A percentile compares a stretch with the other conserved stretches of the same genome.
Conservation (phyloP, 2,113 vertebrate species). For the Riparia riparia region DNA sequence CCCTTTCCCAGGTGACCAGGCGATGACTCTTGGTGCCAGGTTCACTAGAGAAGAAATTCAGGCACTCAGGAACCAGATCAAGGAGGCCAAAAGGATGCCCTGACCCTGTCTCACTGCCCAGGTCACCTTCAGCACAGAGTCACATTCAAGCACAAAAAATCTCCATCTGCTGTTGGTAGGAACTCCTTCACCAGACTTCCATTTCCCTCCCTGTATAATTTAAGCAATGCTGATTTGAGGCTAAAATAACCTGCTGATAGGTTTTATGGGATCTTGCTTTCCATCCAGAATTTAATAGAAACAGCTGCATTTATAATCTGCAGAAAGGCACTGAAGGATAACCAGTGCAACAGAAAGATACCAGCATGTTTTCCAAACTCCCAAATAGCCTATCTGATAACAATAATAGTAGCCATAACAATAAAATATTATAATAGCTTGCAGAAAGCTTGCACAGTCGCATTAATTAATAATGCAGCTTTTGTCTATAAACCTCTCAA, state of each 20-base stretch:
- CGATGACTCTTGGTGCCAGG: not conserved
- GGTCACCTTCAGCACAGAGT: not conserved
- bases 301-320: constrained; percentile 36
- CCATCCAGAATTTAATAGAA: constrained; percentile 26
- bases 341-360: not conserved
- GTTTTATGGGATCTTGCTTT: constrained; percentile 20
- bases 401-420: constrained; percentile 47
- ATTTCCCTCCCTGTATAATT: not conserved
- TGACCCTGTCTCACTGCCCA: not conserved
- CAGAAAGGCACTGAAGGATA: constrained; percentile 55
- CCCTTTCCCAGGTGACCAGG: not conserved
- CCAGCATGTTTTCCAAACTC: constrained; percentile 6
- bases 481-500: constrained; percentile 63
- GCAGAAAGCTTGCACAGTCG: constrained; percentile 21
- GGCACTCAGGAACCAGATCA: not conserved
- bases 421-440: constrained; percentile 55
- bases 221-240: constrained; percentile 17
- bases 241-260: constrained; percentile 20
- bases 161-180: not conserved
- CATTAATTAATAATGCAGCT: constrained; percentile 59
- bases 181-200: not conserved
- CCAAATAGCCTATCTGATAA: constrained; percentile 32
- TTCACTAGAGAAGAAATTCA: not conserved
- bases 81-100: not conserved
- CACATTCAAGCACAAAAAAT: not conserved